Evolutionary conservation across 2,888 invertebrate genomes (phyloP).

Genomic region (Dorcus hopei): DNA sequence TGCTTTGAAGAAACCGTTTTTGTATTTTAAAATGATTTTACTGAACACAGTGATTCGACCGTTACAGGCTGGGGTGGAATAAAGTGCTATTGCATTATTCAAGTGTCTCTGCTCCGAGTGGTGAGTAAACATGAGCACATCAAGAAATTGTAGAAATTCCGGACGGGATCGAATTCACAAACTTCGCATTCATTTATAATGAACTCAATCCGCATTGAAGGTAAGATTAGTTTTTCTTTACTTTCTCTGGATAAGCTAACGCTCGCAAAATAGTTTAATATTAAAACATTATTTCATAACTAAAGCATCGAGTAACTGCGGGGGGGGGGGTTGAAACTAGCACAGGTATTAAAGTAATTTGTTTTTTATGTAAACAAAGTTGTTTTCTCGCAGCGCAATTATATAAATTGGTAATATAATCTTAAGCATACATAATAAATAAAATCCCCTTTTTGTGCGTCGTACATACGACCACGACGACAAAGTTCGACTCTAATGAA

Average conservation of each 20-base stretch:
- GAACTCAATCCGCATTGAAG: background rate
- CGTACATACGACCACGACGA: constrained; percentile 12
- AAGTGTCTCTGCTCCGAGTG: constrained; percentile 31
- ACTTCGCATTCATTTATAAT: constrained; percentile 9
- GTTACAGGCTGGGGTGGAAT: constrained; percentile 30
- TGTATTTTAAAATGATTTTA: background rate
- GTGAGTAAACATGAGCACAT: constrained; percentile 33
- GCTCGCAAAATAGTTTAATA: no score
- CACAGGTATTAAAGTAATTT: no score
- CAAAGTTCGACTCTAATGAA: constrained; percentile 40
- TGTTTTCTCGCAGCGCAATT: background rate
- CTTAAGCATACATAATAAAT: constrained; percentile 36
- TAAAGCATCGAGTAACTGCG: no score
- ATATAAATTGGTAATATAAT: constrained; percentile 25
- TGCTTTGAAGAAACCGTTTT: no score
- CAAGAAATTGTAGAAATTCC: constrained; percentile 21
- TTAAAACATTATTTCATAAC: no score
- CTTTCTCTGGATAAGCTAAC: no score
- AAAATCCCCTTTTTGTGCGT: constrained; percentile 24
- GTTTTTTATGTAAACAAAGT: background rate
- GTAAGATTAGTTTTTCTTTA: no score
- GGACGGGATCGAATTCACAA: background rate
- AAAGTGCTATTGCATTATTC: constrained; percentile 37
- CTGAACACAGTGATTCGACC: constrained; percentile 6
- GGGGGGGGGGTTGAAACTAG: no score